Evolutionary conservation across 92 coral and sea anemone species (phyloP).

Genomic region (Muricea muricata): DNA sequence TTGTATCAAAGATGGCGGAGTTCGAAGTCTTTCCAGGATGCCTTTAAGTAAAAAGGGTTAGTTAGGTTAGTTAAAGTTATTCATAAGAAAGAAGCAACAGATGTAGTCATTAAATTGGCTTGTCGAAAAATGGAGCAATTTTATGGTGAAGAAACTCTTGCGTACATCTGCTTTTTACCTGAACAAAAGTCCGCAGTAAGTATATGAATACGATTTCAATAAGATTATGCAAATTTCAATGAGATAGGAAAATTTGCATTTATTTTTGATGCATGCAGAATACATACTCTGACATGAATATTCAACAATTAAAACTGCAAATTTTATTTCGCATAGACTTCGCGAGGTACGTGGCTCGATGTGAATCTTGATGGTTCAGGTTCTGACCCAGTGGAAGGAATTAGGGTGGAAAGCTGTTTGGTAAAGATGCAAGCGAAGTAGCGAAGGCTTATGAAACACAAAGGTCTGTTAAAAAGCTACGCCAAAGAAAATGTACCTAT

Average conservation of each 20-base stretch:
- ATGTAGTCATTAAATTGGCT: not conserved
- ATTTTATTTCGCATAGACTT: not conserved
- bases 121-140: not conserved
- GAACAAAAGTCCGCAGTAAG: not conserved
- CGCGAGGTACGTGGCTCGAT: not conserved
- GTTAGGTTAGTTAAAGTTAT: not conserved
- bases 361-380: too few species aligned
- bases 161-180: not conserved
- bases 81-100: slow-evolving; percentile 14
- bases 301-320: too few species aligned
- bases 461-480: not conserved
- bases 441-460: not conserved
- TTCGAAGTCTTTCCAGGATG: slow-evolving; percentile 8
- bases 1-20: too few species aligned
- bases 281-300: not conserved
- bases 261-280: too few species aligned
- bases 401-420: not conserved
- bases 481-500: not conserved
- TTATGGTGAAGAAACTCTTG: slow-evolving; percentile 7
- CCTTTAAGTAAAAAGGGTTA: not conserved
- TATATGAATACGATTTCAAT: not conserved
- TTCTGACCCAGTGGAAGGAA: too few species aligned
- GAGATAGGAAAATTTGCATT: too few species aligned
- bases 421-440: not conserved
- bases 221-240: not conserved